These are phyloP conservation scores for Dyspetes luteomarginatus DNA, from an alignment of 2,888 invertebrate species.

Conservation along the genomic window DNA sequence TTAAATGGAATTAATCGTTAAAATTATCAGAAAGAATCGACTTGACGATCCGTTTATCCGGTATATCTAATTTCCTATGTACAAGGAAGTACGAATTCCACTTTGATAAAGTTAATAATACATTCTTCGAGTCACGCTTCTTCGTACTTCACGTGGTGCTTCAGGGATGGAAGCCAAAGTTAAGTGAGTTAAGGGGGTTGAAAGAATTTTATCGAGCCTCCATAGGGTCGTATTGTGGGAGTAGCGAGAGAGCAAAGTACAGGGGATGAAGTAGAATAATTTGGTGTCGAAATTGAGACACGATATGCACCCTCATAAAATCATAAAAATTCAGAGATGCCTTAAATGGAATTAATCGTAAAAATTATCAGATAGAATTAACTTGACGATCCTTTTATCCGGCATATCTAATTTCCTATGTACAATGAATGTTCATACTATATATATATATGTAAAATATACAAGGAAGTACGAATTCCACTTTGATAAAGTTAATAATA, in stretches of 20 bases:
- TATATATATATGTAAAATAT: too few relatives aligned
- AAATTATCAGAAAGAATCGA: too few relatives aligned
- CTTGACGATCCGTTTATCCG: conserved; percentile 18
- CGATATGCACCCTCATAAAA: too few relatives aligned
- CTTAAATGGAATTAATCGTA: too few relatives aligned
- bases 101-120: conserved; percentile 49
- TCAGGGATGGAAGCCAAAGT: neutral
- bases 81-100: neutral
- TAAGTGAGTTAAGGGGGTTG: conserved; percentile 22
- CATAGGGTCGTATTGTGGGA: conserved; percentile 22
- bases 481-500: conserved; percentile 49
- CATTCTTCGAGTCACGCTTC: neutral
- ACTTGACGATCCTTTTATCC: too few relatives aligned
- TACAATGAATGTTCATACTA: too few relatives aligned
- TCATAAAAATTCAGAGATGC: too few relatives aligned
- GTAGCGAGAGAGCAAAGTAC: neutral
- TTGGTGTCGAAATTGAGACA: conserved; percentile 71
- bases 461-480: neutral
- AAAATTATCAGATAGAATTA: too few relatives aligned
- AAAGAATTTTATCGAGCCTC: conserved; percentile 51
- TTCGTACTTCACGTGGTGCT: neutral
- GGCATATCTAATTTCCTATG: too few relatives aligned
- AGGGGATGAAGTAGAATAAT: conserved; percentile 60
- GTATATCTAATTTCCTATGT: neutral
- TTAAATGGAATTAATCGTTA: too few relatives aligned